These are phyloP conservation scores for Mirounga angustirostris DNA, from an alignment of 2,113 vertebrate species.

Conservation along the genomic window DNA sequence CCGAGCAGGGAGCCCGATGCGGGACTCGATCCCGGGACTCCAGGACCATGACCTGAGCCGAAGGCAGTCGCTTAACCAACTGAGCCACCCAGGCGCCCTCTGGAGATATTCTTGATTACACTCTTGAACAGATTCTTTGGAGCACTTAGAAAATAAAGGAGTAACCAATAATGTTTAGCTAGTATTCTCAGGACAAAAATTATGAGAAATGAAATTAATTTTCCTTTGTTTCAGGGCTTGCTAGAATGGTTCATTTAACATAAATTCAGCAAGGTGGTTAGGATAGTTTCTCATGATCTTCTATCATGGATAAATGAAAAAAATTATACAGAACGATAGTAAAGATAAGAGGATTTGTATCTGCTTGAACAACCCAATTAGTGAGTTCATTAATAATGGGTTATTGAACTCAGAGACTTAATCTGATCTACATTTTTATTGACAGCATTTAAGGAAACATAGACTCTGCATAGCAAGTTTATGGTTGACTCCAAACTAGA, in stretches of 20 bases:
- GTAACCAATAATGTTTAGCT: not conserved
- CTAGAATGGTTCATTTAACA: slow-evolving; percentile 48
- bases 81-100: too few relatives aligned
- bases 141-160: slow-evolving; percentile 40
- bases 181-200: not conserved
- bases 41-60: too few relatives aligned
- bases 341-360: slow-evolving; percentile 60
- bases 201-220: slow-evolving; percentile 57
- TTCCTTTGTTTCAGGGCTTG: not conserved
- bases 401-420: slow-evolving; percentile 55
- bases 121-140: not conserved
- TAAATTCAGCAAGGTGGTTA: slow-evolving; percentile 39
- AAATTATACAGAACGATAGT: not conserved
- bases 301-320: slow-evolving; percentile 39
- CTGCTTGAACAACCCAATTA: slow-evolving; percentile 60
- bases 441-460: slow-evolving; percentile 17
- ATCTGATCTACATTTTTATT: slow-evolving; percentile 49
- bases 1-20: too few relatives aligned
- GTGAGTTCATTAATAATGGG: slow-evolving; percentile 54
- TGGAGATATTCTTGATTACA: not conserved
- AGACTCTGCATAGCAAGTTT: not conserved
- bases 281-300: not conserved
- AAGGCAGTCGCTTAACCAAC: too few relatives aligned
- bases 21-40: too few relatives aligned
- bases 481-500: not conserved